These are phyloP conservation scores for Steinernema feltiae DNA, from an alignment of 1,140 invertebrate genomes.

Conservation along the genomic window DNA sequence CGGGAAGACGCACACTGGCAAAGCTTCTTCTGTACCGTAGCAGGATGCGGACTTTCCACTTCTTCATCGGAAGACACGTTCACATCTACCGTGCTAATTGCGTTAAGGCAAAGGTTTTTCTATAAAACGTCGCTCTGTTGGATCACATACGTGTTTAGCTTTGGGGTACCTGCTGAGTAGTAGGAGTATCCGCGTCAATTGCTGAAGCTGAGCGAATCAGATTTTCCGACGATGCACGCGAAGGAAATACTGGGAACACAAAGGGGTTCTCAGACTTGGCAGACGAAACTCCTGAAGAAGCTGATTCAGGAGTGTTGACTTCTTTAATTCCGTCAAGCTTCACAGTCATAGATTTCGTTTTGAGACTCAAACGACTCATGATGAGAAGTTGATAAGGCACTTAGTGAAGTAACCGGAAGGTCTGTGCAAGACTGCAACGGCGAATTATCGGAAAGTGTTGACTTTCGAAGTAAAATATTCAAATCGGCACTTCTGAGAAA, in stretches of 20 bases:
- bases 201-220: slow-evolving; percentile 21
- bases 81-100: slow-evolving; percentile 26
- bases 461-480: neutral
- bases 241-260: neutral
- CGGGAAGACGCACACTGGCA: slow-evolving; percentile 33
- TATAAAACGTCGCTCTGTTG: too few relatives aligned
- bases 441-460: neutral
- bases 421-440: too few relatives aligned
- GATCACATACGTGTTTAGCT: too few relatives aligned
- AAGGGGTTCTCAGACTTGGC: slow-evolving; percentile 1
- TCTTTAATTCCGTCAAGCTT: slow-evolving; percentile 1
- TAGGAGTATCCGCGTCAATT: slow-evolving; percentile 15
- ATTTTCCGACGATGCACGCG: slow-evolving; percentile 9
- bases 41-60: slow-evolving; percentile 20
- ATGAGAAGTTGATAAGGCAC: neutral
- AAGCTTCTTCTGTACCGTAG: slow-evolving; percentile 26
- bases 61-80: slow-evolving; percentile 34
- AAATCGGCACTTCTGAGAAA: neutral
- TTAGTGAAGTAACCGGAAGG: too few relatives aligned
- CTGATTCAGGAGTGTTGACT: neutral
- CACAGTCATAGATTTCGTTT: neutral
- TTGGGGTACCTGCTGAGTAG: slow-evolving; percentile 16
- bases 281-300: neutral
- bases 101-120: slow-evolving; percentile 33
- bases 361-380: neutral